These are phyloP conservation scores for Trissolcus brochymenae DNA, from an alignment of 2,888 invertebrate species.

Conservation along the genomic window DNA sequence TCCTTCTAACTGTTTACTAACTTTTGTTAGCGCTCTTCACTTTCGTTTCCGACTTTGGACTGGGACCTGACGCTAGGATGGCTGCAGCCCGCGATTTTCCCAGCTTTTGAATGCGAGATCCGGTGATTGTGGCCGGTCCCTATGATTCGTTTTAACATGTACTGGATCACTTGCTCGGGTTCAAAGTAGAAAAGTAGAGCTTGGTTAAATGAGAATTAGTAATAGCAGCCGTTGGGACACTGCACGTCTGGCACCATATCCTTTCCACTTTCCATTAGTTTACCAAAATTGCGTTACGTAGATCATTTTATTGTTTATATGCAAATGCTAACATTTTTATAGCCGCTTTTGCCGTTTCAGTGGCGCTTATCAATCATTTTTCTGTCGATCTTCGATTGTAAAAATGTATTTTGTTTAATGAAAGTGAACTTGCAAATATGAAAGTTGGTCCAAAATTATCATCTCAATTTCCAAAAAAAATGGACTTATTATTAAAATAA, in stretches of 20 bases:
- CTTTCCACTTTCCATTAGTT: slow-evolving; percentile 47
- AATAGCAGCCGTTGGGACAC: slow-evolving; percentile 58
- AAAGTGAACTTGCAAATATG: too few species aligned
- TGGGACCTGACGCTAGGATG: slow-evolving; percentile 48
- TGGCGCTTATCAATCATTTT: slow-evolving; percentile 12
- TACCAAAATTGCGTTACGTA: slow-evolving; percentile 12
- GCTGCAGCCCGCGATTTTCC: slow-evolving; percentile 56
- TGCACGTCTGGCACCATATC: slow-evolving; percentile 60
- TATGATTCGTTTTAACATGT: slow-evolving; percentile 21
- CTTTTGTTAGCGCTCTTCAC: slow-evolving; percentile 32
- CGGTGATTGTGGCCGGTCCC: slow-evolving; percentile 29
- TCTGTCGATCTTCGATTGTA: slow-evolving; percentile 21
- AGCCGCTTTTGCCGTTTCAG: neutral
- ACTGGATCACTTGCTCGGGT: slow-evolving; percentile 24
- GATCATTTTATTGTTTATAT: slow-evolving; percentile 4
- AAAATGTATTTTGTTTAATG: neutral
- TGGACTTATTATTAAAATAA: too few species aligned
- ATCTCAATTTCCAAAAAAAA: too few species aligned
- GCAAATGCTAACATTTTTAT: slow-evolving; percentile 19
- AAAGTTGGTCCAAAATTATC: too few species aligned
- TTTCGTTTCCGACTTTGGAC: slow-evolving; percentile 59
- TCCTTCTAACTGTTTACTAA: slow-evolving; percentile 39
- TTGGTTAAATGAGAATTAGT: slow-evolving; percentile 46
- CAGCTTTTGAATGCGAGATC: neutral
- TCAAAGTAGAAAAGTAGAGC: slow-evolving; percentile 53